phyloP scores from a whole-genome alignment of 2,888 invertebrate genomes.

The Amblyjoppa proteus region DNA sequence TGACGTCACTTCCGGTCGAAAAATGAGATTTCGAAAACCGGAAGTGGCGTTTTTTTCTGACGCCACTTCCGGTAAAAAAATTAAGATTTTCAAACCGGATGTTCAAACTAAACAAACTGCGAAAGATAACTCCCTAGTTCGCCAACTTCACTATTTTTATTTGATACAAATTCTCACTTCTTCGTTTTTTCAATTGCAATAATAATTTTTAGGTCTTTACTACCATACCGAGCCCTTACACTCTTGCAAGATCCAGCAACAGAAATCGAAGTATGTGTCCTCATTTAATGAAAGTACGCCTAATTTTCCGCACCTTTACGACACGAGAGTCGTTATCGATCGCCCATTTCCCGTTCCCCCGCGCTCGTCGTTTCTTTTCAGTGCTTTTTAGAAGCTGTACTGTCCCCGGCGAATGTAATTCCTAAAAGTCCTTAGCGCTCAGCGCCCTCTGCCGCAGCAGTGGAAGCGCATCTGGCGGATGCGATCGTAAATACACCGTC shows the following conservation, averaged over 20 bases:
- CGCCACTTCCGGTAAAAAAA: too few species aligned
- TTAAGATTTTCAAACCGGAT: too few species aligned
- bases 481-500: conserved; percentile 14
- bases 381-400: conserved; percentile 6
- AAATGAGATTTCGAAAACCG: too few species aligned
- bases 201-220: too few species aligned
- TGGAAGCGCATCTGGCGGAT: neutral
- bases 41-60: too few species aligned
- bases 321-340: conserved; percentile 42
- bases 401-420: neutral
- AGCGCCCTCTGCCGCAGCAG: too few species aligned
- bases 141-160: neutral
- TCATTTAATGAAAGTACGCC: conserved; percentile 50
- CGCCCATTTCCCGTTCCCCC: conserved; percentile 29
- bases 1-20: too few species aligned
- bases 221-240: too few species aligned
- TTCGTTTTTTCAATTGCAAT: too few species aligned
- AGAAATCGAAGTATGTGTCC: conserved; percentile 38
- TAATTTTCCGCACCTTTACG: conserved; percentile 45
- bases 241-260: neutral
- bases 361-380: conserved; percentile 10
- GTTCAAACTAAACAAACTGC: too few species aligned
- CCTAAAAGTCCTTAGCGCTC: neutral
- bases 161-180: neutral
- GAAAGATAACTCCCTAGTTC: too few species aligned